Evolutionary conservation across 2,888 invertebrate genomes (phyloP), one percentile per base, ranked within the genome.

Genomic region (Leptinotarsa juncta): DNA sequence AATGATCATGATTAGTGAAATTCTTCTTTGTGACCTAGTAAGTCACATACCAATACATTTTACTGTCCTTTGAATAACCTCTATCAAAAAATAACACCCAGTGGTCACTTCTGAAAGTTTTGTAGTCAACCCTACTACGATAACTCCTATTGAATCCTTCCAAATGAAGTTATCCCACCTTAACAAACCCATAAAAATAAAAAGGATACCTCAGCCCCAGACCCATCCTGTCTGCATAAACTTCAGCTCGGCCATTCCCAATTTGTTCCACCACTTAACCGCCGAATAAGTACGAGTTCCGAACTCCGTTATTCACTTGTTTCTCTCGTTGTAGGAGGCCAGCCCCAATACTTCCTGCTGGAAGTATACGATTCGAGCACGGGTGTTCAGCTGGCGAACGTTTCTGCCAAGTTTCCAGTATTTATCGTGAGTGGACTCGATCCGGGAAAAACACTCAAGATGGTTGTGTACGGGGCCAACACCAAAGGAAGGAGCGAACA

Each of bases 401-500:
- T 92, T 12, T 92, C 94, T 3, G 92, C 94, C 53, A 91, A 91
- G 78, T 91, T 91, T 81, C 94, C 96, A 0, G 89, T 92, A 50
- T 94, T 97, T 89, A 93, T 93, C 72, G 93, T 96, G 1, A 92
- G 92, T 80, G 94, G 93, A 5, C 90, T 97, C 70, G 94, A 94
- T 72, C 92, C 96, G 0, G 96, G 95, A 7, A 93, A 93, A 82
- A 90, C 93, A 18, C 90, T 97, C 79, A 93, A 93, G 82, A 92
- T 97, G 86, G 89, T 93, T 70, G 91, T 97, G 77, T 96, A 95
- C 87, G 94, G 96, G 1, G 92, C 92, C 75, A 97, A 97, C 87
- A 91, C 93, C 7, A 94, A 95, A 83, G 97, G 97, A 18, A 90
- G 93, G 81, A 96, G 96, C 79, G 95, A 95, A 76, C 88, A 91